These are phyloP conservation scores for Lepidocyrtoides sp. DNA, from an alignment of 2,888 invertebrate genomes.

Conservation along the genomic window DNA sequence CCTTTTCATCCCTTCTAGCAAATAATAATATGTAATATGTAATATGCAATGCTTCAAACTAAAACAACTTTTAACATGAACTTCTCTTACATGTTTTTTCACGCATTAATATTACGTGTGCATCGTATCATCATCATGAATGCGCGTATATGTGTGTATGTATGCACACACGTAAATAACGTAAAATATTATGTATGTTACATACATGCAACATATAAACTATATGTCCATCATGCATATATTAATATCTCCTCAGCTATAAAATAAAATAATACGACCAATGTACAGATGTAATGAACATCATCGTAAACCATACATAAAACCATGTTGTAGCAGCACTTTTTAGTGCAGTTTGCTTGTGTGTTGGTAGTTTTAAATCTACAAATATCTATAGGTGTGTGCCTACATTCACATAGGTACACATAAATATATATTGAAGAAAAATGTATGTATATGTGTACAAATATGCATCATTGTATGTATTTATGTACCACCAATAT, in stretches of 20 bases:
- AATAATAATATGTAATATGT: too few relatives aligned
- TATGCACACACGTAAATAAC: not conserved
- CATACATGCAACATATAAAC: not conserved
- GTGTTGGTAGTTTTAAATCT: not conserved
- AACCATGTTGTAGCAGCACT: slow-evolving; percentile 55
- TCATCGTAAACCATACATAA: slow-evolving; percentile 55
- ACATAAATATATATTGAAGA: too few relatives aligned
- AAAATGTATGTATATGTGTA: too few relatives aligned
- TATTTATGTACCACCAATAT: too few relatives aligned
- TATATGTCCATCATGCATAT: not conserved
- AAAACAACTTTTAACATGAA: slow-evolving; percentile 52
- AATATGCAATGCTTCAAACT: slow-evolving; percentile 21
- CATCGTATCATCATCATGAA: not conserved
- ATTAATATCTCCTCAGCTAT: not conserved
- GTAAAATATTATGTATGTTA: too few relatives aligned
- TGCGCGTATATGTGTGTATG: not conserved
- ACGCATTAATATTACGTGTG: not conserved
- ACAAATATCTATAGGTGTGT: not conserved
- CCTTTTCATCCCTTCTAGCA: slow-evolving; percentile 42
- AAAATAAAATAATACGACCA: slow-evolving; percentile 26
- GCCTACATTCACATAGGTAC: not conserved
- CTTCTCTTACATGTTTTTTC: slow-evolving; percentile 33
- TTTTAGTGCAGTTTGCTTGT: slow-evolving; percentile 23
- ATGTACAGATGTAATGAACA: slow-evolving; percentile 41
- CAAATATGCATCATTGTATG: too few relatives aligned